phyloP scores from a whole-genome alignment of 2,113 vertebrate genomes.

The Malurus melanocephalus region DNA sequence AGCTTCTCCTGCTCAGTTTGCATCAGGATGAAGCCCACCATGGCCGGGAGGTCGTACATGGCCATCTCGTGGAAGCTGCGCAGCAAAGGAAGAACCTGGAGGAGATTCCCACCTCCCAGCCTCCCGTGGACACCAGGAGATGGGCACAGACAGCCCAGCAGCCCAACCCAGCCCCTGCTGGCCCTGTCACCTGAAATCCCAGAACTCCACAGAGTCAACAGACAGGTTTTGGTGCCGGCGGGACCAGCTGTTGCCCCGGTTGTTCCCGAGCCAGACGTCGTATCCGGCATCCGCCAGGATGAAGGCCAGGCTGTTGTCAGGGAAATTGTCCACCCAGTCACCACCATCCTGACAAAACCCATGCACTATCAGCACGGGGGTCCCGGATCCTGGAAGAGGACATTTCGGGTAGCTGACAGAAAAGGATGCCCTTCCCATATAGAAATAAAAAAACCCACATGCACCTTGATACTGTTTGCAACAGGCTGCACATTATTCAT shows the following conservation, averaged over 20 bases:
- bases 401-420: rapidly evolving
- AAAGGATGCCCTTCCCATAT: background rate
- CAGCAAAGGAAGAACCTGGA: background rate
- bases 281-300: conserved; percentile 49
- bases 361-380: conserved; percentile 79
- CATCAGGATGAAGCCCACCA: conserved; percentile 81
- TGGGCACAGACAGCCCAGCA: rapidly evolving
- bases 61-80: conserved; percentile 87
- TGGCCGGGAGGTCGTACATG: conserved; percentile 86
- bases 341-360: conserved; percentile 81
- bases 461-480: background rate
- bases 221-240: conserved; percentile 65
- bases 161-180: background rate
- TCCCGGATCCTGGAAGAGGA: conserved; percentile 54
- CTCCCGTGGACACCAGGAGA: background rate
- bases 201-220: conserved; percentile 70
- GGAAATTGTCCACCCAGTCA: conserved; percentile 84
- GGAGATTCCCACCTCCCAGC: background rate
- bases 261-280: conserved; percentile 84
- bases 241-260: conserved; percentile 85
- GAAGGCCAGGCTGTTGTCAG: conserved; percentile 78
- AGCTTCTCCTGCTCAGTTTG: conserved; percentile 78
- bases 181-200: conserved; percentile 81
- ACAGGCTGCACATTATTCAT: background rate
- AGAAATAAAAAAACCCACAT: background rate